Conservation (phyloP, 2,888 invertebrate genomes). For the Dasysyrphus albostriatus region DNA sequence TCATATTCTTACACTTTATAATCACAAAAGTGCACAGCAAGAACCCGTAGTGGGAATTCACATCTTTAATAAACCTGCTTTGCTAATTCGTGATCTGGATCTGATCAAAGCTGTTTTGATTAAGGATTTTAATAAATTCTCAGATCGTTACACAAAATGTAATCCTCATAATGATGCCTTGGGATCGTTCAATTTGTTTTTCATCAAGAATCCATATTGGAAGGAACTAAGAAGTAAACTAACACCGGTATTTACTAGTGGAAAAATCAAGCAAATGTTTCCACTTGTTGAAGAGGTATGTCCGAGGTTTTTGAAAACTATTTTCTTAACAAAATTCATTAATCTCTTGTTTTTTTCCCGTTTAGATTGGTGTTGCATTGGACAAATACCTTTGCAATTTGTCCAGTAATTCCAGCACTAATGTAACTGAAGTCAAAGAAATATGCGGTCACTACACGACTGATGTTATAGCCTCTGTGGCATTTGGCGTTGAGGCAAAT, state of each 20-base stretch:
- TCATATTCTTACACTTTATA: conserved; percentile 27
- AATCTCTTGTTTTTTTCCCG: not conserved
- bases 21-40: conserved; percentile 39
- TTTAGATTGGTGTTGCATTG: conserved; percentile 77
- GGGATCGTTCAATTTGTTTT: conserved; percentile 84
- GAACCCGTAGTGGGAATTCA: conserved; percentile 80
- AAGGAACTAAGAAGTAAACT: conserved; percentile 83
- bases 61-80: conserved; percentile 82
- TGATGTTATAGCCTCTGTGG: conserved; percentile 81
- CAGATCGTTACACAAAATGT: conserved; percentile 78
- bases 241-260: conserved; percentile 84
- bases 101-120: conserved; percentile 83
- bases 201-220: conserved; percentile 84
- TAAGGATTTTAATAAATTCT: conserved; percentile 83
- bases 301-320: not conserved
- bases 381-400: conserved; percentile 64
- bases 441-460: conserved; percentile 79
- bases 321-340: not conserved
- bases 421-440: conserved; percentile 76
- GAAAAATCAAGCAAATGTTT: conserved; percentile 83
- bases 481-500: conserved; percentile 81
- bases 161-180: conserved; percentile 82
- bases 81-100: conserved; percentile 83
- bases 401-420: conserved; percentile 16
- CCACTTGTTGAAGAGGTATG: conserved; percentile 80